Percentiles rank a stretch among this genome's conserved stretches.
phyloP scores from a whole-genome alignment of 1,140 invertebrate genomes.

The Sarcophaga peregrina region DNA sequence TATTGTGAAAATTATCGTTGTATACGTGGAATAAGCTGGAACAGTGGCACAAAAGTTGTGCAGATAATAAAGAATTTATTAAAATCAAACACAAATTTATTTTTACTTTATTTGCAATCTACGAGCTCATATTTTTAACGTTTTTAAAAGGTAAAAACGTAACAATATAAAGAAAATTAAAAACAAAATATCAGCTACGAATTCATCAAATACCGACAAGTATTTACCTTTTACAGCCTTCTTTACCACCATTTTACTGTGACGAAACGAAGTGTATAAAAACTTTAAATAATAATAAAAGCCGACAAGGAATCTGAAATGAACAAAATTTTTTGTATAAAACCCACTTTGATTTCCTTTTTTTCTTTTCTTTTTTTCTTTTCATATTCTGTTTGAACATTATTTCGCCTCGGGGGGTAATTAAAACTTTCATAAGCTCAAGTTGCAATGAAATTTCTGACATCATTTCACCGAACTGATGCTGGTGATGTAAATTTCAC shows the following conservation, averaged over 20 bases:
- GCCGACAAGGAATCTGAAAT: neutral
- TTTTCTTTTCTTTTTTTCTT: neutral
- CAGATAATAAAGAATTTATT: too few relatives aligned
- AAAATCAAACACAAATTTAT: too few relatives aligned
- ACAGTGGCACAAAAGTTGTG: too few relatives aligned
- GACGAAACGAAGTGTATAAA: neutral
- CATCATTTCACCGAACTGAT: conserved; percentile 5
- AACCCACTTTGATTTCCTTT: neutral
- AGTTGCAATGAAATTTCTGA: conserved; percentile 30
- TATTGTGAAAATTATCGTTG: too few relatives aligned
- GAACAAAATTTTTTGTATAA: neutral
- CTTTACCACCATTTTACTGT: neutral
- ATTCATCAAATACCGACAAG: too few relatives aligned
- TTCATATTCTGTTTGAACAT: neutral
- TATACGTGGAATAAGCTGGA: too few relatives aligned
- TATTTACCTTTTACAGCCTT: neutral
- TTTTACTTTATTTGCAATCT: too few relatives aligned
- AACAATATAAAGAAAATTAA: too few relatives aligned
- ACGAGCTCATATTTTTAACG: too few relatives aligned
- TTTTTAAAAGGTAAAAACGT: too few relatives aligned
- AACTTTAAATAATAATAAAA: neutral
- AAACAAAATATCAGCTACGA: too few relatives aligned
- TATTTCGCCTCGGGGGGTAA: conserved; percentile 32
- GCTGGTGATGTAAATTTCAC: conserved; percentile 17
- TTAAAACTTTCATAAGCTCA: conserved; percentile 33